Conservation (phyloP, 2,888 invertebrate species). For the Ctenicera cuprea region DNA sequence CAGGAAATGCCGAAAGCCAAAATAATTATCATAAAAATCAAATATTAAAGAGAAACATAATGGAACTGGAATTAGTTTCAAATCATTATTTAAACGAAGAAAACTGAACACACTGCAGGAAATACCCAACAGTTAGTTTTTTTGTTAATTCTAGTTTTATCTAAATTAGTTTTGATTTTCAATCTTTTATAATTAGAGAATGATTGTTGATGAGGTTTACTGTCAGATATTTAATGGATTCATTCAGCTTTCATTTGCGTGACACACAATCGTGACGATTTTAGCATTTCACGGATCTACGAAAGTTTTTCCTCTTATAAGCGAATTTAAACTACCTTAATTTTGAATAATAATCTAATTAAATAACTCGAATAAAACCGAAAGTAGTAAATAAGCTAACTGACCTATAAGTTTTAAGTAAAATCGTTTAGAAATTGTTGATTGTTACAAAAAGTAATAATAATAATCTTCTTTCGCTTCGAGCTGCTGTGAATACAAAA, state of each 20-base stretch:
- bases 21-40: no score
- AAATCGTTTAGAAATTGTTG: no score
- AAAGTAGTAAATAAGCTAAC: conserved; percentile 11
- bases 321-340: neutral
- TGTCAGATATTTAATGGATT: conserved; percentile 12
- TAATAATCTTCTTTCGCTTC: no score
- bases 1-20: no score
- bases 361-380: neutral
- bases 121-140: no score
- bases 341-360: conserved; percentile 13
- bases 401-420: neutral
- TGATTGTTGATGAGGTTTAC: conserved; percentile 6
- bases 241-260: conserved; percentile 18
- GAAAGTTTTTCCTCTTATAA: neutral
- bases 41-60: no score
- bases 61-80: no score
- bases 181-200: neutral
- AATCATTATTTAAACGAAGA: no score
- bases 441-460: no score
- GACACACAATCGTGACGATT: conserved; percentile 24
- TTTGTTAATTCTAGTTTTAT: neutral
- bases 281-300: conserved; percentile 22
- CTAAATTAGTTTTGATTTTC: conserved; percentile 1
- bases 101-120: no score
- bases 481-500: neutral